These are phyloP conservation scores for Grantiella picta DNA, from an alignment of 2,113 vertebrate species.

Conservation along the genomic window DNA sequence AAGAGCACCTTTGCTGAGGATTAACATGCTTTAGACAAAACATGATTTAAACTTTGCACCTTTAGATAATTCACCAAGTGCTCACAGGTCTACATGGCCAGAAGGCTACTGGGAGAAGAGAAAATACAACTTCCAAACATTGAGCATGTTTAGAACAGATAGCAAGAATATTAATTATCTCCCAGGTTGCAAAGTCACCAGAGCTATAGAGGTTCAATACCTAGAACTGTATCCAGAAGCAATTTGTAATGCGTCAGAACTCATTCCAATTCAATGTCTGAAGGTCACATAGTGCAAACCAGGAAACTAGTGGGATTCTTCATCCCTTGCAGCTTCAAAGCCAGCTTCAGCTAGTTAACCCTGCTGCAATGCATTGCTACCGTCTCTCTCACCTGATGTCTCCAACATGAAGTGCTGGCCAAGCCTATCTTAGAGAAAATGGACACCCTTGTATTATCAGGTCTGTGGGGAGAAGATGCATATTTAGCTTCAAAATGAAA, in stretches of 20 bases:
- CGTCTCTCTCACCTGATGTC: neutral
- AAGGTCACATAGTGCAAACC: neutral
- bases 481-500: neutral
- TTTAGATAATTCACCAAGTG: neutral
- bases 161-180: neutral
- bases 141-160: neutral
- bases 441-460: neutral
- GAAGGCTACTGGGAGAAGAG: neutral
- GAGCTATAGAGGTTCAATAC: neutral
- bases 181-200: neutral
- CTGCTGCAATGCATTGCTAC: neutral
- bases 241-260: neutral
- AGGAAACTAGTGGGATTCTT: neutral
- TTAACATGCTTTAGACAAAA: neutral
- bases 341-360: neutral
- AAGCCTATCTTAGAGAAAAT: neutral
- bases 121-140: neutral
- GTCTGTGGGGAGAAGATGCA: neutral
- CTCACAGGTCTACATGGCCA: neutral
- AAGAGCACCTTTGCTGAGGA: neutral
- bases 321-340: neutral
- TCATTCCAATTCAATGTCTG: neutral
- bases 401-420: neutral
- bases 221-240: neutral
- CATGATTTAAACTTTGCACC: neutral